Conservation (phyloP, 1,140 invertebrate genomes). For the Sarcophaga bullata region DNA sequence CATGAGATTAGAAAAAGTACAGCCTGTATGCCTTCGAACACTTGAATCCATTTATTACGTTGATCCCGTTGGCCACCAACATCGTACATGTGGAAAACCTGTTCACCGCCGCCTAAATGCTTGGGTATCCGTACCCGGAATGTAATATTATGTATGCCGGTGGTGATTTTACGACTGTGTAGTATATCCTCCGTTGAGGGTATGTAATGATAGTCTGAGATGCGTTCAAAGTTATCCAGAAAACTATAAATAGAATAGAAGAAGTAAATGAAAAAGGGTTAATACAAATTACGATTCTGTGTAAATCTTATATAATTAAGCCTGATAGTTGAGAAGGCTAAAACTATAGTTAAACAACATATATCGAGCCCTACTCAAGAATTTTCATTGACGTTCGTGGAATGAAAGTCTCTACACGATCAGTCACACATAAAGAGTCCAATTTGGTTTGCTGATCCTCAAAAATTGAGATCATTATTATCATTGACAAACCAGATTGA, state of each 20-base stretch:
- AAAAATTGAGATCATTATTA: no score
- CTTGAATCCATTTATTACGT: conserved; percentile 85
- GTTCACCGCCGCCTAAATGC: conserved; percentile 73
- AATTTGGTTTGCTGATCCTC: no score
- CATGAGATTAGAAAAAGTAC: conserved; percentile 82
- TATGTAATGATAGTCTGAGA: conserved; percentile 71
- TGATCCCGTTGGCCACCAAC: conserved; percentile 86
- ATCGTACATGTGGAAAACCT: conserved; percentile 82
- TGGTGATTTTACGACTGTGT: conserved; percentile 75
- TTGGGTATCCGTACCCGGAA: conserved; percentile 77
- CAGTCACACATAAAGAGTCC: no score
- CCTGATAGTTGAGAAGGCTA: no score
- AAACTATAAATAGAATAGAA: conserved; percentile 68
- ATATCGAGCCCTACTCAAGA: no score
- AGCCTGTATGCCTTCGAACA: conserved; percentile 83
- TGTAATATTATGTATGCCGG: conserved; percentile 78
- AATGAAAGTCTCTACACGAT: no score
- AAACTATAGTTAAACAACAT: no score
- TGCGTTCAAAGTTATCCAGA: conserved; percentile 72
- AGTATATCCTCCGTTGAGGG: conserved; percentile 78
- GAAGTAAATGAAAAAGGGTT: neutral
- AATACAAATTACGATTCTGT: neutral
- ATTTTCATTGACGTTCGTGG: no score
- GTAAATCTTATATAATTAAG: neutral
- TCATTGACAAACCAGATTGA: no score